Conservation (phyloP, 2,888 invertebrate genomes). For the Drosophila suboccidentalis region DNA sequence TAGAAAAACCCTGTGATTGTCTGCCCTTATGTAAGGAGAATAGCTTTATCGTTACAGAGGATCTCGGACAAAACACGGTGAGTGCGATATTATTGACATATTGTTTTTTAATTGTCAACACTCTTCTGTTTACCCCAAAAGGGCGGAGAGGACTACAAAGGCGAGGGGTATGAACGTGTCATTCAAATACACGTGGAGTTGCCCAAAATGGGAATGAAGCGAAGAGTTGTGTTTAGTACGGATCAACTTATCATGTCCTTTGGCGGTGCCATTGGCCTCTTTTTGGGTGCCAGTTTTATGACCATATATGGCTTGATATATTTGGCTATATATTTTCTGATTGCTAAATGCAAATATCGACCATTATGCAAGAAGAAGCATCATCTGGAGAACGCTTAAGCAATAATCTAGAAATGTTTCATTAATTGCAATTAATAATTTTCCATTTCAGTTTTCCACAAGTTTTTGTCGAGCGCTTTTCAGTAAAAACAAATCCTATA, state of each 20-base stretch:
- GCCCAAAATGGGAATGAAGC: conserved; percentile 80
- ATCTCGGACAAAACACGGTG: conserved; percentile 66
- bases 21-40: conserved; percentile 74
- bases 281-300: conserved; percentile 84
- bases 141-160: conserved; percentile 41
- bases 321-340: conserved; percentile 53
- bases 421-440: not conserved
- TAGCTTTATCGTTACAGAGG: conserved; percentile 63
- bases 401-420: too few species aligned
- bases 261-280: conserved; percentile 84
- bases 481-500: not conserved
- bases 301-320: conserved; percentile 74
- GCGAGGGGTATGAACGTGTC: conserved; percentile 71
- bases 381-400: not conserved
- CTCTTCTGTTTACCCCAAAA: not conserved
- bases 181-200: conserved; percentile 68
- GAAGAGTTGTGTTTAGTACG: conserved; percentile 82
- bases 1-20: conserved; percentile 72
- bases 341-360: conserved; percentile 45
- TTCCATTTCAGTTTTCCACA: conserved; percentile 9
- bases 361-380: not conserved
- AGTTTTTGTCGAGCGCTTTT: not conserved
- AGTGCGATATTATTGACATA: conserved; percentile 24
- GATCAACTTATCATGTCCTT: conserved; percentile 84
- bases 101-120: not conserved